Evolutionary conservation across 2,888 invertebrate species (phyloP).

Genomic region (Tenthredo mesomela): DNA sequence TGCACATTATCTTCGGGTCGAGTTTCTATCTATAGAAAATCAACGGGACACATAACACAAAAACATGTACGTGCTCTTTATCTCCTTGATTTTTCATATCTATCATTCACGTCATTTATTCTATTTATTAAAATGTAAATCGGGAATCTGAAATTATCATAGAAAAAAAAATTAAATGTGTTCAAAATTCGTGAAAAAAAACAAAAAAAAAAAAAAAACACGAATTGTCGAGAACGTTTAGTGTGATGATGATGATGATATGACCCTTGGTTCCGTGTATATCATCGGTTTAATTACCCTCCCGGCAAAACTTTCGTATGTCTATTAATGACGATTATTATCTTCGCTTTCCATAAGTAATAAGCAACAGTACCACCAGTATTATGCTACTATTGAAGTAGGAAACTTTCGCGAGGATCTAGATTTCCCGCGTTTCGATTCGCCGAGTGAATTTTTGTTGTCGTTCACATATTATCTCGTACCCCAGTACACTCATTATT

Average conservation of each 20-base stretch:
- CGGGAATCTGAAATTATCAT: background rate
- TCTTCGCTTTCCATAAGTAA: slow-evolving; percentile 41
- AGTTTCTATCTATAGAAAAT: background rate
- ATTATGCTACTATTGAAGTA: background rate
- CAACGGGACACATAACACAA: background rate
- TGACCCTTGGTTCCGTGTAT: background rate
- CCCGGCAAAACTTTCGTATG: slow-evolving; percentile 17
- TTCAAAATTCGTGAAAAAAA: background rate
- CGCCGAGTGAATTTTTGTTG: background rate
- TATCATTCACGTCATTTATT: background rate
- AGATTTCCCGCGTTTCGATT: slow-evolving; percentile 32
- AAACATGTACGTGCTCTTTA: background rate
- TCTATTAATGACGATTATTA: slow-evolving; percentile 41
- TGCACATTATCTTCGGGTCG: background rate
- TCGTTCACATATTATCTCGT: background rate
- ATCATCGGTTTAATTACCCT: slow-evolving; percentile 22
- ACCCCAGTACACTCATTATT: no score
- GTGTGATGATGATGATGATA: background rate
- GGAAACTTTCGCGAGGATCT: slow-evolving; percentile 25
- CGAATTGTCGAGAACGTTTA: background rate
- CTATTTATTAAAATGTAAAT: background rate
- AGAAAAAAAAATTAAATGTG: no score
- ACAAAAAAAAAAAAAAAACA: background rate
- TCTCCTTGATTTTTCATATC: background rate
- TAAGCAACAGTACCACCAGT: background rate